Conservation (phyloP, 2,113 vertebrate species). For the Cervus canadensis region DNA sequence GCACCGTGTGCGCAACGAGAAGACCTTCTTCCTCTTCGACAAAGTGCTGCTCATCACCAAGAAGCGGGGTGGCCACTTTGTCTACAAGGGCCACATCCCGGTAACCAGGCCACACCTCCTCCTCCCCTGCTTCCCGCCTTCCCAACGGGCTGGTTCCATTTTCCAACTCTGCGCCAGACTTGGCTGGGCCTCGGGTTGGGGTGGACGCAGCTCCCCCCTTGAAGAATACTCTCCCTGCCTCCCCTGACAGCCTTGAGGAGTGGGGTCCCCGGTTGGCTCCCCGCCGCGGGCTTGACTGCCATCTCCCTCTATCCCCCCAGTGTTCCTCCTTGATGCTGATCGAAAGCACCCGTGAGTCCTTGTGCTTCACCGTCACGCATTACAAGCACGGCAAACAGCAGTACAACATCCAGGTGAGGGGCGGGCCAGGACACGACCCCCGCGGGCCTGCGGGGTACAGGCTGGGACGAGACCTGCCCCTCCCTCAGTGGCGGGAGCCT, state of each 20-base stretch:
- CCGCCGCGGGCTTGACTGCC: rapidly evolving
- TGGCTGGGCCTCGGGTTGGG: rapidly evolving
- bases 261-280: background rate
- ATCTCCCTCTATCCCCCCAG: conserved; percentile 72
- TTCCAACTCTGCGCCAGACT: background rate
- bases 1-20: conserved; percentile 91
- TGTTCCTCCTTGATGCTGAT: conserved; percentile 96
- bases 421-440: rapidly evolving
- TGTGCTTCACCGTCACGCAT: conserved; percentile 95
- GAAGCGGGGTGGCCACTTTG: conserved; percentile 92
- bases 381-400: conserved; percentile 96
- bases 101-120: conserved; percentile 74
- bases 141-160: no score
- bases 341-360: conserved; percentile 92
- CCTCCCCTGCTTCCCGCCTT: background rate
- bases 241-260: background rate
- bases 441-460: background rate
- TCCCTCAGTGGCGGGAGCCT: rapidly evolving
- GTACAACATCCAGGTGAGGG: conserved; percentile 91
- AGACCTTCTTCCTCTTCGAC: conserved; percentile 95
- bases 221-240: background rate
- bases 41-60: conserved; percentile 94
- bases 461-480: background rate
- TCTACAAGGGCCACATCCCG: conserved; percentile 93
- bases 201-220: background rate